Evolutionary conservation across 1,140 invertebrate species (phyloP), one percentile per base, ranked within the genome.

Genomic region (Hesperophylax magnus): DNA sequence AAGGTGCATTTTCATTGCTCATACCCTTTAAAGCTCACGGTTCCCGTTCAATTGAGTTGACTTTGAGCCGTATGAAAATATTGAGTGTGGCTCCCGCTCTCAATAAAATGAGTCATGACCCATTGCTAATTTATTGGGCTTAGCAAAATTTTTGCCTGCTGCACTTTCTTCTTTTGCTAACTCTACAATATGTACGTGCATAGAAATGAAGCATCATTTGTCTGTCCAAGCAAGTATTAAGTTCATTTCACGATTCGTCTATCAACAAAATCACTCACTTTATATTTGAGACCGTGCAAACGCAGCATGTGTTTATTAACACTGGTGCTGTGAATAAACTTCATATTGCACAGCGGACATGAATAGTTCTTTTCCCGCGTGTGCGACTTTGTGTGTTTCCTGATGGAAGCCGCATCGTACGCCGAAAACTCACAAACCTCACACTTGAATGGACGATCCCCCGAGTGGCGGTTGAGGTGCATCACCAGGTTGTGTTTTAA

Each of bases 291-390:
- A 4, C 86, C 86, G 83, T 90, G 89, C 11, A 88, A 83, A 18
- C 85, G 87, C 17, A 85, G 84, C 87, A 89, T 88, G 77, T 90
- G 89, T 84, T 88, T 89, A 75, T 90, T 90, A 0, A 90, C 85
- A 76, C 87, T 88, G 1, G 87, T 84, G 67, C 88, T 89, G 34
- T 89, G 87, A 54, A 86, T 88, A 80, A 92, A 92, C 60, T 86
- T 86, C 80, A 91, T 89, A 1, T 87, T 85, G 81, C 92, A 93
- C 3, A 87, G 86, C 0, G 90, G 88, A 81, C 93, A 93, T 0
- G 87, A 85, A 80, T 90, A 93, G 5, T 91, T 92, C 84, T 92
- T 92, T 60, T 92, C 90, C 0, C 86, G 87, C 0, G 90, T 91
- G 85, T 92, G 92, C 52, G 90, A 90, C 17, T 91, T 83, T 22